These are phyloP conservation scores for Conus betulinus DNA, from an alignment of 1,140 invertebrate species.

Conservation along the genomic window DNA sequence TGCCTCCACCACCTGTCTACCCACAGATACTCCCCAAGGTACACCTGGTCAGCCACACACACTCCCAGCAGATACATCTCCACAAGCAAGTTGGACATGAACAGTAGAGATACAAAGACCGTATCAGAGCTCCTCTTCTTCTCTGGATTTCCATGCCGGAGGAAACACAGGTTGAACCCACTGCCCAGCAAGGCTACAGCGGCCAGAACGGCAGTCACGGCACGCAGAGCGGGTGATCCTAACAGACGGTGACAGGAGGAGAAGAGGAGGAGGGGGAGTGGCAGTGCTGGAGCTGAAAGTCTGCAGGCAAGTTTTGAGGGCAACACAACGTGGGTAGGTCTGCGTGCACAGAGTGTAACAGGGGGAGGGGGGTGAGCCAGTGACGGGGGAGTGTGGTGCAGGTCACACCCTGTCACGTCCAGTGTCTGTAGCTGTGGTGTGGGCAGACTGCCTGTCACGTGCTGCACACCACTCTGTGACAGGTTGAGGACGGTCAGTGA, in stretches of 20 bases:
- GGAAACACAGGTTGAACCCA: not conserved
- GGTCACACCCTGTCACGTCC: no score
- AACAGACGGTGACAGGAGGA: not conserved
- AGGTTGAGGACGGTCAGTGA: no score
- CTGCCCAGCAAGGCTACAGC: conserved; percentile 7
- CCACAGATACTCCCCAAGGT: not conserved
- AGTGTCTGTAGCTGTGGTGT: no score
- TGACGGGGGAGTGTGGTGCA: no score
- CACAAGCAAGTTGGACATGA: not conserved
- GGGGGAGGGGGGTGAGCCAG: not conserved
- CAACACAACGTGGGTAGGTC: not conserved
- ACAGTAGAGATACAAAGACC: not conserved
- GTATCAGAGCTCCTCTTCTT: not conserved
- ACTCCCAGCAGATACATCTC: not conserved
- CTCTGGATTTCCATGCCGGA: not conserved
- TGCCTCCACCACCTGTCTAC: not conserved
- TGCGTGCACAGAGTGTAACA: not conserved
- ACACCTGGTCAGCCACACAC: not conserved
- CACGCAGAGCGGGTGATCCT: not conserved
- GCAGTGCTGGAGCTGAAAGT: not conserved
- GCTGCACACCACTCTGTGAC: no score
- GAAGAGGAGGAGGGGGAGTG: not conserved
- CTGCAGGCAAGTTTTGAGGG: not conserved
- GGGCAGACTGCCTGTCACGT: no score
- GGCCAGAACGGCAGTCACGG: not conserved